Evolutionary conservation across 2,888 invertebrate genomes (phyloP).

Genomic region (Salpingus planirostris): DNA sequence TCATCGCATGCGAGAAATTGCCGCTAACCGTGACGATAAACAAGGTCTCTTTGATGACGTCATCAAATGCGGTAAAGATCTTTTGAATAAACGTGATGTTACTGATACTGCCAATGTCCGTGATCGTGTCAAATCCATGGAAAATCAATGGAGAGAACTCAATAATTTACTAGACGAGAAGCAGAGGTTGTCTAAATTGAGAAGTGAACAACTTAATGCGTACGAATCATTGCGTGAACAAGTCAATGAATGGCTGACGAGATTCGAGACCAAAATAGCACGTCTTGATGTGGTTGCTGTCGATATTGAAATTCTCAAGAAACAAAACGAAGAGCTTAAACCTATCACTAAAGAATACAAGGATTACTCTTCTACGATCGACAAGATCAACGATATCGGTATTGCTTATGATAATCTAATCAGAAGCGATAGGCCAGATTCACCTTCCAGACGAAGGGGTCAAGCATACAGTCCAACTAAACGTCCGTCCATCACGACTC

Average conservation of each 20-base stretch:
- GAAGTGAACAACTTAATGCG: constrained; percentile 76
- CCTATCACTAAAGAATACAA: constrained; percentile 84
- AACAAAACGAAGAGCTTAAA: constrained; percentile 74
- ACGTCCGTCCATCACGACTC: constrained; percentile 46
- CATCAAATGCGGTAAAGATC: constrained; percentile 68
- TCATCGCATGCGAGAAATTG: constrained; percentile 46
- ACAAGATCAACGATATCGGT: constrained; percentile 86
- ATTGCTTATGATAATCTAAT: constrained; percentile 75
- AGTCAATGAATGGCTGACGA: constrained; percentile 75
- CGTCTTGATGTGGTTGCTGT: constrained; percentile 78
- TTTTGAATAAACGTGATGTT: constrained; percentile 77
- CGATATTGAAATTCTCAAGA: constrained; percentile 74
- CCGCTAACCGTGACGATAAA: constrained; percentile 41
- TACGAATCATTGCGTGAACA: constrained; percentile 79
- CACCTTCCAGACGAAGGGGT: constrained; percentile 63
- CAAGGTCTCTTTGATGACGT: constrained; percentile 67
- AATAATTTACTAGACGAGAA: constrained; percentile 75
- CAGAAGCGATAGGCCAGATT: constrained; percentile 68
- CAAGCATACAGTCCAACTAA: constrained; percentile 75
- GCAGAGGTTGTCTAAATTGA: constrained; percentile 70
- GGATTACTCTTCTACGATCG: constrained; percentile 76
- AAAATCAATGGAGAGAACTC: constrained; percentile 84
- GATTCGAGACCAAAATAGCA: constrained; percentile 68
- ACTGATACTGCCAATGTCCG: constrained; percentile 77
- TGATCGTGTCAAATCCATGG: constrained; percentile 75